phyloP scores from a whole-genome alignment of 2,797 vertebrate genomes.

The Sylvilagus floridanus region DNA sequence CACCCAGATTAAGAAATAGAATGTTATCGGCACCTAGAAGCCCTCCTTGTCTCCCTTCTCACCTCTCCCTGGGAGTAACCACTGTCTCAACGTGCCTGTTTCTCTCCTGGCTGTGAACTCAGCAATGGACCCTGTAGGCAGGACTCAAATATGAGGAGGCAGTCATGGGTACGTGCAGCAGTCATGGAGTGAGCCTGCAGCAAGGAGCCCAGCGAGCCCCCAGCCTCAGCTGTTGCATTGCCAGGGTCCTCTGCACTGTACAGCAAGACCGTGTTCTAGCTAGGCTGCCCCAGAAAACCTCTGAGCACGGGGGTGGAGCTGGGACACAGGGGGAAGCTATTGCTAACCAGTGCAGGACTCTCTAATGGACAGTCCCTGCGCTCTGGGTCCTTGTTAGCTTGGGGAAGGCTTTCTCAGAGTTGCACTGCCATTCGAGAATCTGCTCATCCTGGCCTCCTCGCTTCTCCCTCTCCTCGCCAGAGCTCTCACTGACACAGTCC shows the following conservation, averaged over 20 bases:
- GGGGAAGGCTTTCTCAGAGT: not conserved
- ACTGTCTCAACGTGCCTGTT: not conserved
- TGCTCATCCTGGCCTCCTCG: not conserved
- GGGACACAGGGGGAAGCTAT: not conserved
- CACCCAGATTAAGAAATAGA: not conserved
- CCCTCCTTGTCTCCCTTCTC: not conserved
- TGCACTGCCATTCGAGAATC: not conserved
- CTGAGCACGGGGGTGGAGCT: not conserved
- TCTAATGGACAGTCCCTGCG: not conserved
- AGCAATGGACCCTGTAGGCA: too few relatives aligned
- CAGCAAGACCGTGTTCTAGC: not conserved
- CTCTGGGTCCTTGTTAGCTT: not conserved
- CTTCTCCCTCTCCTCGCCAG: too few relatives aligned
- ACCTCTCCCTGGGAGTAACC: not conserved
- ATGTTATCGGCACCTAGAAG: not conserved
- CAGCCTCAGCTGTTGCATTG: not conserved
- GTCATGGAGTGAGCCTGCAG: not conserved
- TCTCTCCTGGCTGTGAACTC: not conserved
- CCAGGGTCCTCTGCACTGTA: not conserved
- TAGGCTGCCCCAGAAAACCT: not conserved
- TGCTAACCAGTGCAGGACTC: not conserved
- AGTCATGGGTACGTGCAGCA: not conserved
- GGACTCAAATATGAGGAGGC: not conserved
- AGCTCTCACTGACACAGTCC: too few relatives aligned
- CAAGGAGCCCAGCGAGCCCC: not conserved